Conservation (phyloP, 1,140 invertebrate species). For the Drosophila grimshawi region DNA sequence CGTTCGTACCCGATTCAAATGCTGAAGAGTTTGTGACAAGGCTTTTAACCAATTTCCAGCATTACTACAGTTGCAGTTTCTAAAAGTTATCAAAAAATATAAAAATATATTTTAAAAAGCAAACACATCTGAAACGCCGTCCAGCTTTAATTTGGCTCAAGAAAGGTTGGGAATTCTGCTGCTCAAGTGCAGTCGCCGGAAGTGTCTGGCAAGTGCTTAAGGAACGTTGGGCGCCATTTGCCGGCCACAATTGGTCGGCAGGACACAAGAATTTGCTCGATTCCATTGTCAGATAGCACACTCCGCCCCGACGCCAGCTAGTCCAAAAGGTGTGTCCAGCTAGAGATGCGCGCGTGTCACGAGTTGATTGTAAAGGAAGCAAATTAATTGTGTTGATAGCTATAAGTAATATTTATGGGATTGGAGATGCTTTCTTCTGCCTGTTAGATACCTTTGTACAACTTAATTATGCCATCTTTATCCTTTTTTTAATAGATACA, state of each 20-base stretch:
- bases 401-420: too few relatives aligned
- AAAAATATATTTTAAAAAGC: neutral
- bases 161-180: neutral
- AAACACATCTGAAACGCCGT: neutral
- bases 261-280: constrained; percentile 23
- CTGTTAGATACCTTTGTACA: too few relatives aligned
- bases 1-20: constrained; percentile 16
- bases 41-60: constrained; percentile 41
- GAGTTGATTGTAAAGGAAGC: neutral
- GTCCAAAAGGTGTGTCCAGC: constrained; percentile 1
- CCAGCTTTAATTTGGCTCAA: neutral
- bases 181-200: constrained; percentile 10
- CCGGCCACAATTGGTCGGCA: constrained; percentile 34
- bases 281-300: constrained; percentile 5
- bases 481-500: too few relatives aligned
- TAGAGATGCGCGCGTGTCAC: constrained; percentile 24
- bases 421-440: too few relatives aligned
- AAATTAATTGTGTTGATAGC: too few relatives aligned
- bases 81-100: neutral
- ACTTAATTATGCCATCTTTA: too few relatives aligned
- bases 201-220: constrained; percentile 27
- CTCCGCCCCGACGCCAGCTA: neutral
- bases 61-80: constrained; percentile 16
- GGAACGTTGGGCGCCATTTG: constrained; percentile 35
- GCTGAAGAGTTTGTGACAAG: constrained; percentile 41